Evolutionary conservation across 2,797 vertebrate species (phyloP).

Genomic region (Discoglossus pictus): DNA sequence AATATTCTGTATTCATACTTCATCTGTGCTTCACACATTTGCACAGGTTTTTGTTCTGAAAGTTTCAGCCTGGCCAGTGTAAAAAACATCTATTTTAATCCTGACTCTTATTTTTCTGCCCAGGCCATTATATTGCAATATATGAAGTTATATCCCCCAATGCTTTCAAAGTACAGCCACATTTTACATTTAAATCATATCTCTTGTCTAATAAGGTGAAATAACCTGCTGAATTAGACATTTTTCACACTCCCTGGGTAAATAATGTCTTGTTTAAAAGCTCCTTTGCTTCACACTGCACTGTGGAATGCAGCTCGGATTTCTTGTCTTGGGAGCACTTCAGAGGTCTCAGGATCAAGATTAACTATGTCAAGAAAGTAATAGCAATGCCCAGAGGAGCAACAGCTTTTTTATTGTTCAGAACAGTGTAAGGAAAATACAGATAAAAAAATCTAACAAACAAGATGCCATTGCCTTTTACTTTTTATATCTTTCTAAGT

Average conservation of each 20-base stretch:
- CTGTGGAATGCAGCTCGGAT: constrained; percentile 9
- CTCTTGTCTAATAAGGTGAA: background rate
- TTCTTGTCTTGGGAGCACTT: background rate
- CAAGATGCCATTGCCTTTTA: too few relatives aligned
- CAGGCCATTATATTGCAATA: background rate
- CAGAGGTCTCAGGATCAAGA: constrained; percentile 14
- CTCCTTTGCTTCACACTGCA: constrained; percentile 5
- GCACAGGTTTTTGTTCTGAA: too few relatives aligned
- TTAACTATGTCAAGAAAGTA: constrained; percentile 7
- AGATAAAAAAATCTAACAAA: too few relatives aligned
- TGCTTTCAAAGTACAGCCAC: background rate
- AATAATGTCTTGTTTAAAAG: constrained; percentile 4
- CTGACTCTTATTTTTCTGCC: too few relatives aligned
- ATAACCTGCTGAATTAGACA: background rate
- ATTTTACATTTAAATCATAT: background rate
- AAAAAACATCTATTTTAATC: too few relatives aligned
- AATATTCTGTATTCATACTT: too few relatives aligned
- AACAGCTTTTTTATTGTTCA: constrained; percentile 1
- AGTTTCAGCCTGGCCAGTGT: too few relatives aligned
- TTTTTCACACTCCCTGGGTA: constrained; percentile 3
- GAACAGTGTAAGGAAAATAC: background rate
- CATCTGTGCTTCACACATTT: too few relatives aligned
- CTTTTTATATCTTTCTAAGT: too few relatives aligned
- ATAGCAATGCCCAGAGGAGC: background rate
- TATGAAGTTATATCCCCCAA: background rate